Base-by-base conservation (phyloP, 1,140 invertebrate species). In the Ladona fulva region DNA sequence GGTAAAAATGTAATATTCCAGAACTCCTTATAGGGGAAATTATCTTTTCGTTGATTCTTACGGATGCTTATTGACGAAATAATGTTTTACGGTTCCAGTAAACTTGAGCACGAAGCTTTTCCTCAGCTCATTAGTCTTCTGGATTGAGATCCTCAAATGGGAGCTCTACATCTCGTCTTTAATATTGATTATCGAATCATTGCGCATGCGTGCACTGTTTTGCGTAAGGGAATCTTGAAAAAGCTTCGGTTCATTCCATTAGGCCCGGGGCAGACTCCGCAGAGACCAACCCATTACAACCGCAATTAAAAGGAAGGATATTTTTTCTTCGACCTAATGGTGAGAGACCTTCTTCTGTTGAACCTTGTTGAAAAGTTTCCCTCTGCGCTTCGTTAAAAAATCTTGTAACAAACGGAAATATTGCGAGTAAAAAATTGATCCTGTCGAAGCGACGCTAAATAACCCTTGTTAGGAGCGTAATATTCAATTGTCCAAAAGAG, bases 121-220 rank as follows among this genome's bases (percentile, higher is more conserved):
- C 52, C n/a, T 11, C 44, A 19, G 44, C 52, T 66, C 52, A 66
- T 66, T 66, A 66, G 52, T 66, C 52, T 66, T 66, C n/a, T 3
- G 52, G 3, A 66, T 11, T 52, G 44, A 52, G 44, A 66, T 66
- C 14, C 52, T 19, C 52, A 66, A 66, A 66, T 66, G 52, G 3
- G 44, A 10, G 10, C 44, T 52, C 10, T 19, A 52, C 19, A 10
- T 66, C 52, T 66, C 52, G 52, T 66, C 52, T 66, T 66, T 66
- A 66, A 66, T 66, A 66, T 66, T 66, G 52, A 66, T 66, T 66
- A 66, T 66, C 52, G 52, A 12, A 66, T 66, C 52, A 66, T 66
- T 66, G 52, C 52, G 52, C 52, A 16, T 66, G 52, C 52, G 52
- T 22, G 14, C 12, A 66, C 12, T 19, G 14, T 66, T 66, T 66